phyloP scores from a whole-genome alignment of 2,888 invertebrate species.

The Agrochola lychnidis region DNA sequence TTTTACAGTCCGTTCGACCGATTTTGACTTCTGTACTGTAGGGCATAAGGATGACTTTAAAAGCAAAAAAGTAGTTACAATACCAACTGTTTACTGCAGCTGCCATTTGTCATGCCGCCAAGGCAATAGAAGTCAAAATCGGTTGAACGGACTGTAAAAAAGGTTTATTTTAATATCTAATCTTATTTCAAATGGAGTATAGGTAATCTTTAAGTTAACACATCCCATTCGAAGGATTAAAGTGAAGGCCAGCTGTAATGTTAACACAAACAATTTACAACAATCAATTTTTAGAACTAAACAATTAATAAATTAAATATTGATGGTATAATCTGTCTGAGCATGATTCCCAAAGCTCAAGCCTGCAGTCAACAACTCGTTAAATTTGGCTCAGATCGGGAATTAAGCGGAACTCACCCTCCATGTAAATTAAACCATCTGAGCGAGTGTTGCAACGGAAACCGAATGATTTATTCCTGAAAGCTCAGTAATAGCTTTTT shows the following conservation, averaged over 20 bases:
- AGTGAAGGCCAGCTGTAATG: background rate
- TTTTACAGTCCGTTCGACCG: too few relatives aligned
- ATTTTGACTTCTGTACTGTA: too few relatives aligned
- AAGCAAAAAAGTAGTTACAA: too few relatives aligned
- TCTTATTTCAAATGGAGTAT: too few relatives aligned
- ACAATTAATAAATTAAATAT: slow-evolving; percentile 43
- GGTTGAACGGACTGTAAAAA: too few relatives aligned
- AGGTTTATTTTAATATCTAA: too few relatives aligned
- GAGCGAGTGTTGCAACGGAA: slow-evolving; percentile 77
- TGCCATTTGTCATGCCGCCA: too few relatives aligned
- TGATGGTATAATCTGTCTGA: slow-evolving; percentile 49
- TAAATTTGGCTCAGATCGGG: slow-evolving; percentile 69
- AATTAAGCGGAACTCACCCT: slow-evolving; percentile 75
- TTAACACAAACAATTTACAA: background rate
- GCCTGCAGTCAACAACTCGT: slow-evolving; percentile 70
- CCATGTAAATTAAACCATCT: slow-evolving; percentile 81
- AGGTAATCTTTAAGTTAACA: background rate
- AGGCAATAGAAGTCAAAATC: too few relatives aligned
- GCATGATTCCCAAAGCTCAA: slow-evolving; percentile 50
- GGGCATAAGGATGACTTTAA: too few relatives aligned
- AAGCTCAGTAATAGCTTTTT: slow-evolving; percentile 76
- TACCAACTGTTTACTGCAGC: too few relatives aligned
- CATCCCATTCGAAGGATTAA: too few relatives aligned
- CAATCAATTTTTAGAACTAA: background rate
- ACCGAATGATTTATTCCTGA: slow-evolving; percentile 78